Conservation (phyloP, 2,888 invertebrate species). For the Microctonus brassicae region DNA sequence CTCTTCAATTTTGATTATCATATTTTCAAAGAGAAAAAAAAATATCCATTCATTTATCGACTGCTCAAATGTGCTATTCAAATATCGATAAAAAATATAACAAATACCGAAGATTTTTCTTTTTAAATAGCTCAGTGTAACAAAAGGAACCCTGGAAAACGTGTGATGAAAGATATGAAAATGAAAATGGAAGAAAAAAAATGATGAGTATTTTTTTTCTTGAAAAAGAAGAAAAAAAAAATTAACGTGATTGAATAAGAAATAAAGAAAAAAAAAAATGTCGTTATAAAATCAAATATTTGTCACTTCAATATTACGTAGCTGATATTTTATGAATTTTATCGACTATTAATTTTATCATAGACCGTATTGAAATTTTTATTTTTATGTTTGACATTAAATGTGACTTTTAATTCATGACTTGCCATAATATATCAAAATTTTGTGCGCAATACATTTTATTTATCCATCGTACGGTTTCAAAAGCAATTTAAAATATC, state of each 20-base stretch:
- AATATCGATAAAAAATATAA: too few relatives aligned
- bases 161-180: too few relatives aligned
- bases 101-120: too few relatives aligned
- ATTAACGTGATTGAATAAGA: background rate
- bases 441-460: background rate
- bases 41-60: too few relatives aligned
- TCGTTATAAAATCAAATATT: background rate
- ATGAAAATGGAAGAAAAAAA: too few relatives aligned
- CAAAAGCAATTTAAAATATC: slow-evolving; percentile 63
- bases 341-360: background rate
- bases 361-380: background rate
- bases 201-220: background rate
- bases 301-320: background rate
- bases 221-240: background rate
- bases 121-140: too few relatives aligned
- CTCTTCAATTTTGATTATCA: too few relatives aligned
- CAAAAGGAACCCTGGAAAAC: too few relatives aligned
- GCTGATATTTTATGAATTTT: background rate
- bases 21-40: too few relatives aligned
- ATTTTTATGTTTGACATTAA: slow-evolving; percentile 1
- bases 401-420: background rate
- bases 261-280: background rate
- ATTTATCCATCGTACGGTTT: slow-evolving; percentile 49
- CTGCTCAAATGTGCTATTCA: too few relatives aligned
- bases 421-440: background rate